Conservation (phyloP, 2,113 vertebrate genomes). For the Thinocorus orbignyianus region DNA sequence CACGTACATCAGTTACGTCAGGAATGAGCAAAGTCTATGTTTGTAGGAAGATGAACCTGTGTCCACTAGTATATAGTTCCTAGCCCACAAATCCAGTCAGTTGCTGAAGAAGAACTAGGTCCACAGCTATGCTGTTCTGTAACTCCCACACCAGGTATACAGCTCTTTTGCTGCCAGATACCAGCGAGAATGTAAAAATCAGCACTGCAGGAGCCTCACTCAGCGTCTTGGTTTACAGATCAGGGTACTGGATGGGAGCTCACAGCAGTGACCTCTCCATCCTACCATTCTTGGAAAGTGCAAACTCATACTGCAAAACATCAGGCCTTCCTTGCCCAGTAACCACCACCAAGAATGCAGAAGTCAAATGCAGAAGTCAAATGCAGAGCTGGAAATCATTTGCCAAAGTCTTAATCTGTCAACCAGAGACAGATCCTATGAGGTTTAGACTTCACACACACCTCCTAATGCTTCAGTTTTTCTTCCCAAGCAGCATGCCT, state of each 20-base stretch:
- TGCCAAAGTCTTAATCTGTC: background rate
- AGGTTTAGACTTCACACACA: background rate
- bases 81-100: background rate
- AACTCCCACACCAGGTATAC: background rate
- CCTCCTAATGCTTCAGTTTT: background rate
- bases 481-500: background rate
- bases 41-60: background rate
- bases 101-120: background rate
- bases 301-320: background rate
- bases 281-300: background rate
- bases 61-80: background rate
- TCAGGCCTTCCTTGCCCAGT: background rate
- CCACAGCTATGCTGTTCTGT: background rate
- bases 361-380: background rate
- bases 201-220: background rate
- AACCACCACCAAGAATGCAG: background rate
- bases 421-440: background rate
- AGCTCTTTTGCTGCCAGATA: background rate
- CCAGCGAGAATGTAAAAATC: background rate
- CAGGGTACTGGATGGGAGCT: background rate
- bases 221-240: background rate
- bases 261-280: background rate
- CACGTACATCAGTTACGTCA: fast-evolving
- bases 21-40: background rate
- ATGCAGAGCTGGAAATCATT: background rate